These are phyloP conservation scores for Hypercompe scribonia DNA, from an alignment of 2,888 invertebrate genomes.

Conservation along the genomic window DNA sequence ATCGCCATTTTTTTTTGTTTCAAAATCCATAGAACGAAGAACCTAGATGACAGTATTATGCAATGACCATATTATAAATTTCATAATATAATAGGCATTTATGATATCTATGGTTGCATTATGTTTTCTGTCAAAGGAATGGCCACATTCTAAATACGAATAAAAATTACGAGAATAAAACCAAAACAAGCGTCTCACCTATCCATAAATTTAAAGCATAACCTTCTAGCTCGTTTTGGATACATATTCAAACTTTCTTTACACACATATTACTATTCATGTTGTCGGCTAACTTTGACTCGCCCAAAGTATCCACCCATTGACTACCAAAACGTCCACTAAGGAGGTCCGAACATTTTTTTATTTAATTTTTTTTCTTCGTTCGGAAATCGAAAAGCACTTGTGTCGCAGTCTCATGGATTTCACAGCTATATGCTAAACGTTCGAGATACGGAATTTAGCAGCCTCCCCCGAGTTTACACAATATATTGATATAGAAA, in stretches of 20 bases:
- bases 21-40: background rate
- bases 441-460: constrained; percentile 83
- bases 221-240: background rate
- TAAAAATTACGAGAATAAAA: background rate
- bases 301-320: constrained; percentile 31
- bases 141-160: background rate
- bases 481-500: constrained; percentile 71
- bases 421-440: constrained; percentile 68
- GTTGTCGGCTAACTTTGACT: constrained; percentile 27
- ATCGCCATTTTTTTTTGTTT: background rate
- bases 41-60: background rate
- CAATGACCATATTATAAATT: background rate
- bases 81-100: no score
- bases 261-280: background rate
- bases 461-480: constrained; percentile 76
- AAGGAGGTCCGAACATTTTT: constrained; percentile 56
- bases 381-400: constrained; percentile 57
- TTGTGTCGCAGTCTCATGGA: constrained; percentile 58
- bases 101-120: background rate
- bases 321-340: constrained; percentile 41
- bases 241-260: background rate
- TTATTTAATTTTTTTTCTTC: constrained; percentile 34
- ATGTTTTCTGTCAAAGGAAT: background rate
- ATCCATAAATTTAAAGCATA: background rate
- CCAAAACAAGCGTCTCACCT: background rate